A percentile compares a stretch with the other conserved stretches of the same genome.
Conservation (phyloP, 2,113 vertebrate species). For the Genyomyrus donnyi region DNA sequence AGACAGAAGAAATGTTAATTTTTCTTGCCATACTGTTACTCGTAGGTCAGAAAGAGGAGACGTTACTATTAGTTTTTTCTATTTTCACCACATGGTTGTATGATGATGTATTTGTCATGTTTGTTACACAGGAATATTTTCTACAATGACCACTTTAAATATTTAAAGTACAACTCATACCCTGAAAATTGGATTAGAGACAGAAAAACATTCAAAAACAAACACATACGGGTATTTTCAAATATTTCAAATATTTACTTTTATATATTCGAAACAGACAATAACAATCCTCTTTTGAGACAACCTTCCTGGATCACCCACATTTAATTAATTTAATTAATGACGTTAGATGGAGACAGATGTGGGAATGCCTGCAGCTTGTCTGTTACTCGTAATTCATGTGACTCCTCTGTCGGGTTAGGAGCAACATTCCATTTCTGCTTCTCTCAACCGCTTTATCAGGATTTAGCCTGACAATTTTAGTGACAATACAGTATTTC, state of each 20-base stretch:
- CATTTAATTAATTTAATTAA: not conserved
- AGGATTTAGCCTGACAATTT: not conserved
- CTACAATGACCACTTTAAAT: not conserved
- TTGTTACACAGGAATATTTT: not conserved
- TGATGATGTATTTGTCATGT: not conserved
- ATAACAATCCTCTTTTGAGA: not conserved
- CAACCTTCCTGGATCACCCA: not conserved
- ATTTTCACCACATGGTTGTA: not conserved
- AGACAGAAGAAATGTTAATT: not conserved
- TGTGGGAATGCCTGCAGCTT: not conserved
- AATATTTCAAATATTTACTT: not conserved
- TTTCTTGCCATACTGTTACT: not conserved
- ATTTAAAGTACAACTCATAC: not conserved
- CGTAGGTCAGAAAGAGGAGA: not conserved
- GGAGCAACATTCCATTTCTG: not conserved
- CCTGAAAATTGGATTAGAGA: not conserved
- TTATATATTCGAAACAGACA: not conserved
- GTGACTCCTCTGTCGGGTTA: not conserved
- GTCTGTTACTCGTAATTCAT: not conserved
- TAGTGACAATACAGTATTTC: not conserved
- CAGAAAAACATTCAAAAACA: not conserved
- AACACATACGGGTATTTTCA: not conserved
- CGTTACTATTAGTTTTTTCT: not conserved
- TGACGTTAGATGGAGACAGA: not conserved
- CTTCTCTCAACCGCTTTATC: not conserved